Conservation (phyloP, 2,888 invertebrate genomes). For the Meteorus colon region DNA sequence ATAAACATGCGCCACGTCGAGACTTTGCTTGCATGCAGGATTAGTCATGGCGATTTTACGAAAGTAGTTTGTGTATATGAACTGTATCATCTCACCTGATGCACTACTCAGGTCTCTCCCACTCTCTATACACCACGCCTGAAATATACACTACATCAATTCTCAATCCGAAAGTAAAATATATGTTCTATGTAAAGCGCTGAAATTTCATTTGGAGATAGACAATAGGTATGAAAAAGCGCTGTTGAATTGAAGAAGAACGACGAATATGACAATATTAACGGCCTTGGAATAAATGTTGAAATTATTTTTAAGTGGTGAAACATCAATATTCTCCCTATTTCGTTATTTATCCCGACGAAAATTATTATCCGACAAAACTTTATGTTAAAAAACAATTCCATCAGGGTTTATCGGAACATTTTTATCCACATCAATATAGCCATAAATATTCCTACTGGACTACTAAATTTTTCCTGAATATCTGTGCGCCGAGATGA, state of each 20-base stretch:
- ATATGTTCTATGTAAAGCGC: too few species aligned
- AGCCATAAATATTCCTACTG: conserved; percentile 60
- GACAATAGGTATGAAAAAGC: too few species aligned
- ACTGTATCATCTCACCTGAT: conserved; percentile 7
- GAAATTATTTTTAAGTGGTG: too few species aligned
- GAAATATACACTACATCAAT: background rate
- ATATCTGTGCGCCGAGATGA: conserved; percentile 52
- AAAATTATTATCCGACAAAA: background rate
- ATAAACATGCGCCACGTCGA: conserved; percentile 41
- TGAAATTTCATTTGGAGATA: too few species aligned
- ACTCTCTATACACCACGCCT: background rate
- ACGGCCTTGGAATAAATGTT: too few species aligned
- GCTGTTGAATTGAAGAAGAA: too few species aligned
- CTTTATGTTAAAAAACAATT: conserved; percentile 52
- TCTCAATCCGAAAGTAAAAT: too few species aligned
- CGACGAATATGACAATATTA: too few species aligned
- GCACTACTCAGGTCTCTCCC: conserved; percentile 21
- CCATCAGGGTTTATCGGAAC: conserved; percentile 56
- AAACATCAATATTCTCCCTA: too few species aligned
- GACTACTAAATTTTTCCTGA: conserved; percentile 63
- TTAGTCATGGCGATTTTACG: conserved; percentile 59
- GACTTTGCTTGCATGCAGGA: conserved; percentile 48
- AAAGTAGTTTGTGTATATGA: conserved; percentile 14
- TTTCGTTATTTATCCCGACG: too few species aligned
- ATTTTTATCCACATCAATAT: conserved; percentile 8